Base-by-base conservation (phyloP, 2,888 invertebrate species). In the Imbricaverruca yamaguchii region DNA sequence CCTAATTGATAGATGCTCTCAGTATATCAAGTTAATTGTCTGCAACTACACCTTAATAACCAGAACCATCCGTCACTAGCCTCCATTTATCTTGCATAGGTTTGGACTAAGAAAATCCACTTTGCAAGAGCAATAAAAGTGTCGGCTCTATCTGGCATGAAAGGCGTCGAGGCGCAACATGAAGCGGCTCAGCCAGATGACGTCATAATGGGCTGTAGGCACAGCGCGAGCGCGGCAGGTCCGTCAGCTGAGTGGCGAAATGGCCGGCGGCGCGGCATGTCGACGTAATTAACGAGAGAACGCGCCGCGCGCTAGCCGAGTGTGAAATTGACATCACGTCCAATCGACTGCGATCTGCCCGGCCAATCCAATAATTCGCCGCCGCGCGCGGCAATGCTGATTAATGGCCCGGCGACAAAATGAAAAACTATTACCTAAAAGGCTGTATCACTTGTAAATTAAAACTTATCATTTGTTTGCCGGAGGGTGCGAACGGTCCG, bases 341-440 rank as follows among this genome's bases (percentile, higher is more conserved):
- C 69, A 53, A 53, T 53, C 39, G 39, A 53, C 53, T 53, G 39
- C 69, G n/a, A 15, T 53, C 69, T 53, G 69, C 15, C 69, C 6
- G 8, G 53, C 69, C 69, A 74, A 74, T 74, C 69, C 69, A 74
- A 74, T 74, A 74, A 74, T 74, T 74, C 69, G 13, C 13, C 69
- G 25, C 69, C 7, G 53, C 69, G 6, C 53, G 18, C 69, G 69
- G 69, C 69, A 74, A 74, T 74, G 53, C 69, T 74, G 69, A 74
- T 74, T 25, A 74, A 74, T 74, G 69, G n/a, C 21, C 15, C 12
- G 69, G n/a, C 18, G 69, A 74, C 69, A 53, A 74, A 74, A 74
- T 74, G 69, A 74, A 74, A 74, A 74, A 74, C 69, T 74, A 74
- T 74, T 74, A 74, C 69, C 69, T 74, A 74, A 74, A 74, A 74